These are phyloP conservation scores for Siniperca undulata DNA, from an alignment of 2,797 vertebrate genomes.

Conservation along the genomic window DNA sequence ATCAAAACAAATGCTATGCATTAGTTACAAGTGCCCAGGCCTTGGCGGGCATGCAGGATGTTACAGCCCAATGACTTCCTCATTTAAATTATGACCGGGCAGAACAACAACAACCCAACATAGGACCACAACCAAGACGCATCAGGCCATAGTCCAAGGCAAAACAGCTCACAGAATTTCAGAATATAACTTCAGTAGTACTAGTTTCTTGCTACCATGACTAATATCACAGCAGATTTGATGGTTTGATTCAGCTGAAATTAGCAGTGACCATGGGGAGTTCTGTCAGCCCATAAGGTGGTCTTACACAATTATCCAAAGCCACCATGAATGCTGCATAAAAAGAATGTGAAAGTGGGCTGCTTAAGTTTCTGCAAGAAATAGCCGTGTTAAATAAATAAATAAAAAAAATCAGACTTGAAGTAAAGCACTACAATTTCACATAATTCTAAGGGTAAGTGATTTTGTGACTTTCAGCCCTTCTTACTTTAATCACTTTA, in stretches of 20 bases:
- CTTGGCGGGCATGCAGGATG: constrained; percentile 63
- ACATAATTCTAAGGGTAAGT: constrained; percentile 58
- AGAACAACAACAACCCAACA: constrained; percentile 58
- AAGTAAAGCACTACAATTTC: constrained; percentile 35
- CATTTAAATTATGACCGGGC: constrained; percentile 72
- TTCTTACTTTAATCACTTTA: constrained; percentile 78
- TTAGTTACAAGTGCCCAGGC: constrained; percentile 67
- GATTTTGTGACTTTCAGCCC: constrained; percentile 67
- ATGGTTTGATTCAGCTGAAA: not conserved
- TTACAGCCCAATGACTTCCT: constrained; percentile 74
- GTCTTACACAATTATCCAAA: not conserved
- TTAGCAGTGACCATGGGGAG: not conserved
- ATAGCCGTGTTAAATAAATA: not conserved
- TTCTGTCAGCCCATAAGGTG: not conserved
- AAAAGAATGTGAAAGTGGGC: constrained; percentile 1
- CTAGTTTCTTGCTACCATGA: not conserved
- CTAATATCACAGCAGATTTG: not conserved
- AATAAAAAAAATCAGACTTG: not conserved
- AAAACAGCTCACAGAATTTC: constrained; percentile 7
- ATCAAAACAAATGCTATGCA: constrained; percentile 76
- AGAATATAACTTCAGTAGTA: not conserved
- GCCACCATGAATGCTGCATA: constrained; percentile 8
- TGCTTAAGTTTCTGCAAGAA: constrained; percentile 3
- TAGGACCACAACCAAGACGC: constrained; percentile 48
- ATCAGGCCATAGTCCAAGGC: constrained; percentile 53